Base-by-base conservation (phyloP, 2,113 vertebrate genomes). In the Entelurus aequoreus region DNA sequence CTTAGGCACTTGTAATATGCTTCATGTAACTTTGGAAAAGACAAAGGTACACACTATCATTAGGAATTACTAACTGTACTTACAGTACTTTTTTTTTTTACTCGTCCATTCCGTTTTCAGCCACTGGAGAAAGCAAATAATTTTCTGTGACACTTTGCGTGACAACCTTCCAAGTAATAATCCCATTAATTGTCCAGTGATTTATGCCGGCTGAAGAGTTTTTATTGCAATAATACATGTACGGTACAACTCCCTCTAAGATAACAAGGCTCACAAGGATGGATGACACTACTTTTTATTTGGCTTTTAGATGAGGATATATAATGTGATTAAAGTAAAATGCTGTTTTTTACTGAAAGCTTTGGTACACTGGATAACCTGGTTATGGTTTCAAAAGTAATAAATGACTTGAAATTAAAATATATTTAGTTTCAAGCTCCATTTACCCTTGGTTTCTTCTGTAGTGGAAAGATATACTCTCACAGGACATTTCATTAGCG, bases 1-100 rank as follows among this genome's bases (percentile, higher is more conserved):
- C 81, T 86, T 82, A 81, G 56, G 56, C n/a, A 48, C 71, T 65
- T 77, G 75, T 83, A 63, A 74, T 50, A 68, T 60, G 62, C 70
- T 49, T 64, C 49, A 66, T 71, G 37, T 62, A 66, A 72, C 64
- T 53, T 3, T 63, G 28, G 60, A 38, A 12, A 69, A 62, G 51
- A 69, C 55, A 58, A 55, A 49, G 35, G 64, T 75, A 76, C 73
- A 78, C 79, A 42, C 63, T 49, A 58, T 68, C 65, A 78, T 86
- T 78, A 79, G 57, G 37, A 81, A 62, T 51, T 68, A 64, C 38
- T 42, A 46, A 12, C 6, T 9, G 3, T 42, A 46, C 11, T 12
- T 11, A 6, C 28, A 46, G 19, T 19, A 19, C 19, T 19, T 6
- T 3, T 12, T 46, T 46, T 12, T 11, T 38, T 36, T 61, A 53